Base-by-base conservation (phyloP, 2,797 vertebrate genomes). In the Scarus forsteni region DNA sequence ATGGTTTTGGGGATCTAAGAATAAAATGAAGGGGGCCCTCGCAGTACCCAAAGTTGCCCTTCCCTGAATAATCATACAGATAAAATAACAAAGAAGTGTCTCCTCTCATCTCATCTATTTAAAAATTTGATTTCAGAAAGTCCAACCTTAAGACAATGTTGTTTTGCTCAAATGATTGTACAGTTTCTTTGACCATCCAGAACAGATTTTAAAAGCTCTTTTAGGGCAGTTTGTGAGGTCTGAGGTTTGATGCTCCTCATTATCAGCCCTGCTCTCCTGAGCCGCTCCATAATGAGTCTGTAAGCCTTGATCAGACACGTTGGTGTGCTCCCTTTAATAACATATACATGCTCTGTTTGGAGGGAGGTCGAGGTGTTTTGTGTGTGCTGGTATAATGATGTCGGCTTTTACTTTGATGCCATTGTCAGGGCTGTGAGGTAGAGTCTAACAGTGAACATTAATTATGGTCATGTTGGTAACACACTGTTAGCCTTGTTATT, bases 251-350 rank as follows among this genome's bases (percentile, higher is more conserved):
- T 57, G 70, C 65, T 75, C 58, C 91, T 92, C 76, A 83, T 93
- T 93, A 93, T 90, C 80, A 70, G 63, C 60, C 75, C 77, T 72
- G 75, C 85, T 84, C 85, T 76, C 76, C 75, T 82, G 87, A 74
- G 80, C 92, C 34, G n/a, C 79, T 55, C 66, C 83, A 88, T 93
- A 93, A 94, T 91, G 91, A 92, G 85, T 80, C 85, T 71, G 57
- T 63, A 70, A 60, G 68, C 81, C 79, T 86, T 84, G 88, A 88
- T 83, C 84, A 78, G 88, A 87, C 75, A 70, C 79, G 87, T 80
- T 84, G 71, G 73, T 84, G 71, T 70, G 87, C 89, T 90, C 86
- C 76, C 81, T 88, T 87, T 90, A 88, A 94, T 91, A 92, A 92
- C 73, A 83, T 85, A 81, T 84, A 80, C 68, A 66, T 64, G 79